phyloP scores from a whole-genome alignment of 35 echinoderm and acorn worm species.

The Anneissia japonica region DNA sequence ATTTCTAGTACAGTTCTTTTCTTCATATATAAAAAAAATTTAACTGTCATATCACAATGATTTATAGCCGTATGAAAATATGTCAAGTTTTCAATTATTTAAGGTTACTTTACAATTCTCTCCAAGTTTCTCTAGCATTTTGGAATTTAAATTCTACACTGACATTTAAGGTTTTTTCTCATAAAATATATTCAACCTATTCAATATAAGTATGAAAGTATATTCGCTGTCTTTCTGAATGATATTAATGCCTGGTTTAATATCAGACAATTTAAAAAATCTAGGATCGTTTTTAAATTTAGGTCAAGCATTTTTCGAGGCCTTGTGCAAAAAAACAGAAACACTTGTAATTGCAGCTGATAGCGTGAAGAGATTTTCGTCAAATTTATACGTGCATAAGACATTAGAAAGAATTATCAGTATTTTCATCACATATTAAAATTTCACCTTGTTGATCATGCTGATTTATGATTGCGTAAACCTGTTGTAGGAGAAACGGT shows the following conservation, averaged over 20 bases:
- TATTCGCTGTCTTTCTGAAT: neutral
- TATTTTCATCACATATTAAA: too few relatives aligned
- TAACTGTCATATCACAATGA: neutral
- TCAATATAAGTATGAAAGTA: too few relatives aligned
- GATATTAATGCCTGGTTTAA: neutral
- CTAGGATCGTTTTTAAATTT: neutral
- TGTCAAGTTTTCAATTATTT: neutral
- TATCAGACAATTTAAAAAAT: neutral
- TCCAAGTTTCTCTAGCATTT: neutral
- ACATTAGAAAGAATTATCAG: too few relatives aligned
- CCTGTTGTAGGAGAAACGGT: too few relatives aligned
- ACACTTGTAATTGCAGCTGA: too few relatives aligned
- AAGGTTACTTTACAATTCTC: neutral
- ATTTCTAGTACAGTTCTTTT: neutral
- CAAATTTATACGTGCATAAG: too few relatives aligned
- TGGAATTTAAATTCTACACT: neutral
- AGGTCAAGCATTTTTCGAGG: neutral
- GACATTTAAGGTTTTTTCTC: neutral
- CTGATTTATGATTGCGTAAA: too few relatives aligned
- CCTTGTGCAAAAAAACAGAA: too few relatives aligned
- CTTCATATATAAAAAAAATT: neutral
- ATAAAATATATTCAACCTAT: neutral
- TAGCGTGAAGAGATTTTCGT: too few relatives aligned
- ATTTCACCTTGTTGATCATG: too few relatives aligned
- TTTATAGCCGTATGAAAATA: neutral